These are phyloP conservation scores for Pristionchus entomophagus DNA, from an alignment of 2,888 invertebrate species.

Conservation along the genomic window DNA sequence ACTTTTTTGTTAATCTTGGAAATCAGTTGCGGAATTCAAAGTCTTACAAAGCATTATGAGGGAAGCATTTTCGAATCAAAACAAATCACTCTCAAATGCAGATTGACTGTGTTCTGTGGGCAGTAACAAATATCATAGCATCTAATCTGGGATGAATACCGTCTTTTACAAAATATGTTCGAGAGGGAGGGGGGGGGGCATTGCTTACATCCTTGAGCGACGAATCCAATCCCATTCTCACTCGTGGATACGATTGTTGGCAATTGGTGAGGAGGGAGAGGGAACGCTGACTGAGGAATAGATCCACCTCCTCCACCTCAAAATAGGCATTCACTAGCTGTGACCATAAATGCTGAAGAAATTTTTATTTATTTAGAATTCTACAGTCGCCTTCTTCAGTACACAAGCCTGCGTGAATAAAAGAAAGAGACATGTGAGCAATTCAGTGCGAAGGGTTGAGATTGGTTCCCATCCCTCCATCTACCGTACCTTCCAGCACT, in stretches of 20 bases:
- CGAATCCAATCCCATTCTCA: conserved; percentile 64
- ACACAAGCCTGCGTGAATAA: not conserved
- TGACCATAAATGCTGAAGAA: not conserved
- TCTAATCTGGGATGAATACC: no score
- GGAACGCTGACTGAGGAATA: conserved; percentile 41
- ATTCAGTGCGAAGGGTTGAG: no score
- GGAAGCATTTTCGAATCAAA: not conserved
- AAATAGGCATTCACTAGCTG: not conserved
- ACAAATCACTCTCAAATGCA: no score
- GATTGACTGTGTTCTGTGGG: no score
- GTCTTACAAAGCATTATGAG: no score
- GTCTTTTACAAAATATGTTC: no score
- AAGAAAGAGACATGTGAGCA: no score
- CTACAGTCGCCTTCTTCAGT: not conserved
- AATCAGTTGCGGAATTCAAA: no score
- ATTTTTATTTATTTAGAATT: not conserved
- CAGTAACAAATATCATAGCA: no score
- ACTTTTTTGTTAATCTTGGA: no score
- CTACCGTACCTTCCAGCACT: conserved; percentile 59
- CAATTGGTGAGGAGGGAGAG: not conserved
- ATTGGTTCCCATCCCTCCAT: no score
- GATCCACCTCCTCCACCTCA: conserved; percentile 27
- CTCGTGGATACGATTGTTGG: conserved; percentile 56
- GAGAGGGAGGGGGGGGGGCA: no score
- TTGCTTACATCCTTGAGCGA: conserved; percentile 56